Conservation (phyloP, 2,888 invertebrate species). For the Lathronympha strigana region DNA sequence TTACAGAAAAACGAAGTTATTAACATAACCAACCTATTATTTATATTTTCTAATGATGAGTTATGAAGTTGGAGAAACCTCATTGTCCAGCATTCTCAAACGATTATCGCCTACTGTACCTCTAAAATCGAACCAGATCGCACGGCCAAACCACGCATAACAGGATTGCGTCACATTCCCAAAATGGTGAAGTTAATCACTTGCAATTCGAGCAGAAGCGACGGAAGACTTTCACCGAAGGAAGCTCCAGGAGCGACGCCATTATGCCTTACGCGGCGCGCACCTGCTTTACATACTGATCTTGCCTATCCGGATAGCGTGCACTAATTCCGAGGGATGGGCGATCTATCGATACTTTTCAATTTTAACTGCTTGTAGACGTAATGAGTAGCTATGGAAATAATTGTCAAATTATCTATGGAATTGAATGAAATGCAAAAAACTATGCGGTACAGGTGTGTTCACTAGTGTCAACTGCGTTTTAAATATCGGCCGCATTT, state of each 20-base stretch:
- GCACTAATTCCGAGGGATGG: slow-evolving; percentile 77
- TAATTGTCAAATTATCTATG: too few relatives aligned
- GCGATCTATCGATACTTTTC: slow-evolving; percentile 56
- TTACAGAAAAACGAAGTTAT: too few relatives aligned
- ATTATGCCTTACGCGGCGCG: slow-evolving; percentile 70
- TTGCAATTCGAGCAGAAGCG: slow-evolving; percentile 49
- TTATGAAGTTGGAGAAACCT: neutral
- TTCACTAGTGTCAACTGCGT: too few relatives aligned
- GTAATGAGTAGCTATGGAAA: neutral
- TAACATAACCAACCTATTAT: too few relatives aligned
- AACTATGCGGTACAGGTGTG: too few relatives aligned
- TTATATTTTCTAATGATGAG: too few relatives aligned
- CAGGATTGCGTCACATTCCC: slow-evolving; percentile 43
- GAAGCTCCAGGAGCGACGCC: slow-evolving; percentile 63
- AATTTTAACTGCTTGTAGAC: neutral
- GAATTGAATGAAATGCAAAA: too few relatives aligned
- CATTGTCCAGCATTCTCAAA: neutral
- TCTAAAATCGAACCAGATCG: slow-evolving; percentile 28
- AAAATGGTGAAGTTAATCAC: slow-evolving; percentile 47
- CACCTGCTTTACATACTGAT: slow-evolving; percentile 79
- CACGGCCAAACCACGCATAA: slow-evolving; percentile 33
- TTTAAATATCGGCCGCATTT: too few relatives aligned
- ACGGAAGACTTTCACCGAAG: slow-evolving; percentile 69
- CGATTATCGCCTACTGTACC: slow-evolving; percentile 5
- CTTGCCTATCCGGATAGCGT: slow-evolving; percentile 65